Percentiles rank a stretch among this genome's conserved stretches.
These are phyloP conservation scores for Phengaris arion DNA, from an alignment of 2,888 invertebrate genomes.

Conservation along the genomic window DNA sequence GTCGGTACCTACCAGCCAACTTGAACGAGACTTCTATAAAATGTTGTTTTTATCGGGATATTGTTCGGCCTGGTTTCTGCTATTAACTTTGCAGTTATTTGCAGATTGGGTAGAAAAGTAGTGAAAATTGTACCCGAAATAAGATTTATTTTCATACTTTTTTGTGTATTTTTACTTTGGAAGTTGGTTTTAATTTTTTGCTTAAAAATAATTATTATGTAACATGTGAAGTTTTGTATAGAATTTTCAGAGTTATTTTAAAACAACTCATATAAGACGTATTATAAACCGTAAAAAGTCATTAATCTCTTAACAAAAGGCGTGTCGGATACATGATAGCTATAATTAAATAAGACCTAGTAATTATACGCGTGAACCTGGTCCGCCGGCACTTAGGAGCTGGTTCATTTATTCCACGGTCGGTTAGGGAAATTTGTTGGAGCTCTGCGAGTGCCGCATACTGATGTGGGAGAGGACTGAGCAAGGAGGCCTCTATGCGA, in stretches of 20 bases:
- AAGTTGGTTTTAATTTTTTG: too few species aligned
- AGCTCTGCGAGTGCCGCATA: conserved; percentile 34
- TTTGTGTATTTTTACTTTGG: too few species aligned
- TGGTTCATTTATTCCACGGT: conserved; percentile 31
- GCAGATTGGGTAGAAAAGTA: too few species aligned
- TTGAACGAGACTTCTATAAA: too few species aligned
- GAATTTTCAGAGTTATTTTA: neutral
- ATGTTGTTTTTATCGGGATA: too few species aligned
- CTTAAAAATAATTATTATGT: too few species aligned
- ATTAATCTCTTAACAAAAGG: neutral
- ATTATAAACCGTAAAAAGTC: neutral
- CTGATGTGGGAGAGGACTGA: conserved; percentile 38
- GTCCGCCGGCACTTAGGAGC: neutral
- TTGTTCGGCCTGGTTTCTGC: too few species aligned
- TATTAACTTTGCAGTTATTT: too few species aligned
- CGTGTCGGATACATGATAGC: neutral
- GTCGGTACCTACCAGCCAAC: too few species aligned
- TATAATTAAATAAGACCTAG: neutral
- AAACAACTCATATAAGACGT: neutral
- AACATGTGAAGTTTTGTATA: too few species aligned
- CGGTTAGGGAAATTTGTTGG: conserved; percentile 35
- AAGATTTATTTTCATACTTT: too few species aligned
- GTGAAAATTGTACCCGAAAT: too few species aligned
- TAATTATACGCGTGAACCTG: neutral
- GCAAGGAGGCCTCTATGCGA: conserved; percentile 26